Conservation (phyloP, 2,113 vertebrate genomes). For the Poeciliopsis occidentalis region DNA sequence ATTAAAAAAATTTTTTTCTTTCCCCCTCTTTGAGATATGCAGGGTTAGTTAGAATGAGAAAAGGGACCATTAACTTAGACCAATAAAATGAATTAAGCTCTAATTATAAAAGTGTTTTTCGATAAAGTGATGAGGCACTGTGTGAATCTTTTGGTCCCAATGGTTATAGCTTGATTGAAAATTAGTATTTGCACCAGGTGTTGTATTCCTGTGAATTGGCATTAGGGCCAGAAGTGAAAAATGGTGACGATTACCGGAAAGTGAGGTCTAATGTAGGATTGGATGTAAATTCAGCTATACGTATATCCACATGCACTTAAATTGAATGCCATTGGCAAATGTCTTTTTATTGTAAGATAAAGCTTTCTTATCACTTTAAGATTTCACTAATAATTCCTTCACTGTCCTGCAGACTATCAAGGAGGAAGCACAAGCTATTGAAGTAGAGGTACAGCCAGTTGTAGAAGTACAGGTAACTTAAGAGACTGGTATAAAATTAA, state of each 20-base stretch:
- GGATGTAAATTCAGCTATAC: not conserved
- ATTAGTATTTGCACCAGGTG: no score
- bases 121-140: not conserved
- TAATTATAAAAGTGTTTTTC: not conserved
- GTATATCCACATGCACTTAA: not conserved
- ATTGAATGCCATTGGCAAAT: not conserved
- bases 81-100: no score
- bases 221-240: no score
- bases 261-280: no score
- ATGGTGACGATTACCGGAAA: no score
- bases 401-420: conserved; percentile 51
- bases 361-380: not conserved
- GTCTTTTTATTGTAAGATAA: not conserved
- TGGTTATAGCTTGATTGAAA: no score
- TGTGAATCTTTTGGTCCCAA: no score
- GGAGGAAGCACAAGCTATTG: conserved; percentile 19
- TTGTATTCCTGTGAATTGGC: no score
- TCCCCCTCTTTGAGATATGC: not conserved
- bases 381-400: conserved; percentile 16
- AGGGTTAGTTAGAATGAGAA: not conserved
- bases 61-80: not conserved
- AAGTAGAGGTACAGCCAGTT: conserved; percentile 30
- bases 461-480: conserved; percentile 42
- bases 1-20: not conserved
- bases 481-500: not conserved